Evolutionary conservation across 1,140 invertebrate genomes (phyloP), one percentile per base, ranked within the genome.

Genomic region (Saxidomus purpurata): DNA sequence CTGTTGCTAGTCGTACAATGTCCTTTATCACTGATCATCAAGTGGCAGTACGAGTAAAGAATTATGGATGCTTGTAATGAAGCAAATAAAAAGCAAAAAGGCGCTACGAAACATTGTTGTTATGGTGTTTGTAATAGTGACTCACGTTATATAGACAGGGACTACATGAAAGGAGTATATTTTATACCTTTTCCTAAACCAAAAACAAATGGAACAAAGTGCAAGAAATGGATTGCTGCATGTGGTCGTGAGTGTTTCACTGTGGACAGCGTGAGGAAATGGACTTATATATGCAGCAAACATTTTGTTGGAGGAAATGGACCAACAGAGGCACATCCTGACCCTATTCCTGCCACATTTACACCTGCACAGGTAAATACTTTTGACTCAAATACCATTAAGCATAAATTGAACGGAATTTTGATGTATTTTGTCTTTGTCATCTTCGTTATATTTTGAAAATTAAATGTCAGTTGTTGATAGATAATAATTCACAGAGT

Each of bases 181-280:
- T 92, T 77, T 38, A 77, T 92, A 25, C 59, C 63, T n/a, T 92
- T 92, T 89, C 91, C 91, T 22, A 92, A 92, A 67, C 86, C 91
- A 9, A 82, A 81, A 40, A 71, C 25, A 25, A 52, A 89, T 22
- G 38, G 43, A 43, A 61, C 19, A 34, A 89, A 91, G 49, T 92
- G 87, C 69, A 19, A 84, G 19, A 59, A 69, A 59, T 92, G 91
- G 90, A 28, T 89, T 28, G n/a, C 11, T 34, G 81, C 89, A 36
- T 92, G 89, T 84, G 85, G 90, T 40, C 38, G 91, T 61, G 76
- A 85, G 36, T n/a, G 77, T 36, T 92, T 92, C 40, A 81, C 79
- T 11, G 31, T 74, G 2, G 67, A 63, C 25, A 92, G 89, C 0
- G 59, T 92, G 2, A 92, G 63, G 38, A 84, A 85, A 49, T 81